These are phyloP conservation scores for Graphium colonna DNA, from an alignment of 2,888 invertebrate species.

Conservation along the genomic window DNA sequence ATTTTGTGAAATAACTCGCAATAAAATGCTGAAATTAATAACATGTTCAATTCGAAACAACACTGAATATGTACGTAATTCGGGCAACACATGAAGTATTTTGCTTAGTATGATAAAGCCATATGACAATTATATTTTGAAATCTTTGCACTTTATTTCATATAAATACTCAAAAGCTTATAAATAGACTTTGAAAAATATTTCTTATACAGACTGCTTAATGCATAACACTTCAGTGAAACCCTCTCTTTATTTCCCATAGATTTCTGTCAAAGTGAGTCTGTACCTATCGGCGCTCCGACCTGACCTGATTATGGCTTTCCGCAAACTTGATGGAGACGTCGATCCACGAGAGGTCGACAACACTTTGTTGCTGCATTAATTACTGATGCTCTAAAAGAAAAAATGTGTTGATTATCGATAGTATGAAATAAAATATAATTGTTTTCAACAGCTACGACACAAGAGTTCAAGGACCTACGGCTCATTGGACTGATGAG, in stretches of 20 bases:
- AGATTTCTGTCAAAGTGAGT: neutral
- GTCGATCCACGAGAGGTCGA: neutral
- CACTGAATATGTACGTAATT: no score
- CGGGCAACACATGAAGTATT: no score
- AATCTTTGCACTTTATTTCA: no score
- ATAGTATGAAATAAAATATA: slow-evolving; percentile 34
- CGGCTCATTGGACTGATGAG: slow-evolving; percentile 71
- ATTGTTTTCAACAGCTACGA: slow-evolving; percentile 52
- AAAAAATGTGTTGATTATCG: slow-evolving; percentile 12
- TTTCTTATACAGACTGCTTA: no score
- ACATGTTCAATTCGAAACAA: no score
- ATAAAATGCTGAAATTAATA: no score
- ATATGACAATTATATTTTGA: no score
- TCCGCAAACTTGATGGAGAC: neutral
- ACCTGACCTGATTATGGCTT: neutral
- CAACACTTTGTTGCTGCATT: neutral
- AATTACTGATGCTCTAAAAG: neutral
- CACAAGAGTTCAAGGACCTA: slow-evolving; percentile 54
- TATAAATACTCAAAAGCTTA: no score
- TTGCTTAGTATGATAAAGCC: no score
- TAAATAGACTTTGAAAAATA: no score
- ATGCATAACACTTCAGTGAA: no score
- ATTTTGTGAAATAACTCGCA: no score
- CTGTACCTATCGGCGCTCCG: neutral
- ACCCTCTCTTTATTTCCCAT: neutral